Evolutionary conservation across 1,140 invertebrate species (phyloP).

Genomic region (Brachionus koreanus): DNA sequence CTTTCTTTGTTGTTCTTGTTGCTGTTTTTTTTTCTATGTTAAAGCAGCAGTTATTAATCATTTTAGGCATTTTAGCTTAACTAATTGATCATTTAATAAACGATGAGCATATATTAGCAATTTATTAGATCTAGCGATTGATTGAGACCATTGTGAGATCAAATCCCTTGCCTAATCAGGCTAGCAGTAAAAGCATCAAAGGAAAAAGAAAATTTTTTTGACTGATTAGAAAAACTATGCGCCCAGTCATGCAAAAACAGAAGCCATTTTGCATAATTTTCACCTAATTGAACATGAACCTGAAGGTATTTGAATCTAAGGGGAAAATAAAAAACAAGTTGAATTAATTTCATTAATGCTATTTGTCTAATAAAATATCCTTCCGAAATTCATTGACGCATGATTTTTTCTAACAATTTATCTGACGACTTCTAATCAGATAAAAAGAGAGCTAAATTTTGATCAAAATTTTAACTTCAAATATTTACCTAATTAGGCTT

Average conservation of each 20-base stretch:
- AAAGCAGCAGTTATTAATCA: not conserved
- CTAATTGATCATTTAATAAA: not conserved
- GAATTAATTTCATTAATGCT: not conserved
- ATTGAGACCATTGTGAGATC: not conserved
- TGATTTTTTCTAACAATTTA: not conserved
- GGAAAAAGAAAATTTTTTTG: not conserved
- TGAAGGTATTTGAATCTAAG: not conserved
- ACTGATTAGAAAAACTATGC: not conserved
- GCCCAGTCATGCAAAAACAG: not conserved
- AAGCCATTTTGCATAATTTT: not conserved
- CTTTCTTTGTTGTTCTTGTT: too few relatives aligned
- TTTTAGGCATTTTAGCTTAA: not conserved
- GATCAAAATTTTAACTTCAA: not conserved
- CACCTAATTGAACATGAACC: not conserved
- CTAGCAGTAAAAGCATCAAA: not conserved
- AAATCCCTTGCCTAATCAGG: not conserved
- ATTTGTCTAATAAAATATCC: not conserved
- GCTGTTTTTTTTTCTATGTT: not conserved
- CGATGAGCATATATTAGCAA: not conserved
- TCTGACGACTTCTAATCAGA: not conserved
- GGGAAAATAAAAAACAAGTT: not conserved
- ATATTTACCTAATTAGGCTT: not conserved
- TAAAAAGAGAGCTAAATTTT: not conserved
- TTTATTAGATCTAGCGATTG: not conserved
- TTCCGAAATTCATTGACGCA: not conserved